Evolutionary conservation across 2,888 invertebrate genomes (phyloP).

Genomic region (Bhutanitis thaidina): DNA sequence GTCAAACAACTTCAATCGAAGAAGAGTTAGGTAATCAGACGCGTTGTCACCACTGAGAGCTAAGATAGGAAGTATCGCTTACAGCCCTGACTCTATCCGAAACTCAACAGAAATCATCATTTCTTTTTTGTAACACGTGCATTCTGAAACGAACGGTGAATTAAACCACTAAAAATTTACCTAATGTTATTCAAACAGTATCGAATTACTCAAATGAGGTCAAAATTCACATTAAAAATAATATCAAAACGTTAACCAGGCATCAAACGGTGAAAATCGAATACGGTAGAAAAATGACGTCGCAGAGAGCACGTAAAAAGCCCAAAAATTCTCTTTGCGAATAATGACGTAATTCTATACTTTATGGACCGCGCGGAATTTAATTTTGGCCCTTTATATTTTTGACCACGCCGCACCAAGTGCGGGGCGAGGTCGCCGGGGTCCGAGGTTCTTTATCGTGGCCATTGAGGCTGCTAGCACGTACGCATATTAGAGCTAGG

Average conservation of each 20-base stretch:
- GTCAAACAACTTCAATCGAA: too few species aligned
- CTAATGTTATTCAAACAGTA: neutral
- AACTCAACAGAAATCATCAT: too few species aligned
- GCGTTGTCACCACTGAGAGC: too few species aligned
- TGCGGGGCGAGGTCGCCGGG: conserved; percentile 18
- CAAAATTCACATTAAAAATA: neutral
- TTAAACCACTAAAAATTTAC: neutral
- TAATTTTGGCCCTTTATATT: conserved; percentile 70
- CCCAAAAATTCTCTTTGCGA: conserved; percentile 40
- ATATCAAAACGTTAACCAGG: conserved; percentile 15
- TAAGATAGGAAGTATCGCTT: too few species aligned
- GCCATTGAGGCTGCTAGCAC: conserved; percentile 52
- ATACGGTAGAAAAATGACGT: conserved; percentile 13
- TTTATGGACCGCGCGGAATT: conserved; percentile 67
- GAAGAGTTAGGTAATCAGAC: too few species aligned
- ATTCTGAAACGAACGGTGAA: too few species aligned
- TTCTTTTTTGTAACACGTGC: too few species aligned
- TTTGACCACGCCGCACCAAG: conserved; percentile 53
- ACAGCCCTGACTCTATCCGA: too few species aligned
- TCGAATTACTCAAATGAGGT: neutral
- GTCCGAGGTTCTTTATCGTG: conserved; percentile 48
- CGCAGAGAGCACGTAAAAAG: conserved; percentile 25
- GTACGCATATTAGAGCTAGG: conserved; percentile 62
- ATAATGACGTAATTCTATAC: conserved; percentile 75
- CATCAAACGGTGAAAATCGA: conserved; percentile 23